Conservation (phyloP, 2,797 vertebrate genomes). For the Clamator glandarius region DNA sequence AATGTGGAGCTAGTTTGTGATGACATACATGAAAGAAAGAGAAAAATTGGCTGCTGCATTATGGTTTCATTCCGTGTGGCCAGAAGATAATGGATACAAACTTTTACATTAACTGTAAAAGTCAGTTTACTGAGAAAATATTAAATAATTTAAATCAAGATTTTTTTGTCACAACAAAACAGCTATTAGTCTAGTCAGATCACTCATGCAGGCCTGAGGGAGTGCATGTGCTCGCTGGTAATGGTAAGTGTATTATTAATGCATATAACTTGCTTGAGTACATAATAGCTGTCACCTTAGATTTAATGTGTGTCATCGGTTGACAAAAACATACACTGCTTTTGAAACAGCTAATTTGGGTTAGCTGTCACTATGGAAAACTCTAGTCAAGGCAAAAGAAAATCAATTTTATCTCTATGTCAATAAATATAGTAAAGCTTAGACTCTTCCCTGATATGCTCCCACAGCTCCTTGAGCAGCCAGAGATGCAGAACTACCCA, state of each 20-base stretch:
- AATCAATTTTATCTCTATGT: not conserved
- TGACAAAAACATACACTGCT: not conserved
- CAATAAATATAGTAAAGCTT: not conserved
- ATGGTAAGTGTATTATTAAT: slow-evolving; percentile 35
- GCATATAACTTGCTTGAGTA: not conserved
- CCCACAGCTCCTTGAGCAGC: not conserved
- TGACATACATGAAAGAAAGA: not conserved
- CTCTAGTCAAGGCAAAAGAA: not conserved
- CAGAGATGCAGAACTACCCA: not conserved
- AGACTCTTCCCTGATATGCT: not conserved
- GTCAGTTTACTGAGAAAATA: not conserved
- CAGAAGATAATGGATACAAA: not conserved
- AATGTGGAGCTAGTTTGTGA: not conserved
- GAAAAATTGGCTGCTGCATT: not conserved
- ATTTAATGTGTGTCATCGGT: not conserved
- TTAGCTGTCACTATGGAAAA: not conserved
- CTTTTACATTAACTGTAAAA: not conserved
- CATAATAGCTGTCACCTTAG: slow-evolving; percentile 11
- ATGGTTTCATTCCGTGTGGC: not conserved
- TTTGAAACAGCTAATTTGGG: slow-evolving; percentile 16
- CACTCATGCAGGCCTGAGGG: slow-evolving; percentile 15
- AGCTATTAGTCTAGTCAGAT: slow-evolving; percentile 25
- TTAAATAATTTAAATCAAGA: slow-evolving; percentile 37
- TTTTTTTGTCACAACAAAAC: slow-evolving; percentile 10
- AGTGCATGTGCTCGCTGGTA: not conserved